These are phyloP conservation scores for Heteromurus nitidus DNA, from an alignment of 2,888 invertebrate species.

Conservation along the genomic window DNA sequence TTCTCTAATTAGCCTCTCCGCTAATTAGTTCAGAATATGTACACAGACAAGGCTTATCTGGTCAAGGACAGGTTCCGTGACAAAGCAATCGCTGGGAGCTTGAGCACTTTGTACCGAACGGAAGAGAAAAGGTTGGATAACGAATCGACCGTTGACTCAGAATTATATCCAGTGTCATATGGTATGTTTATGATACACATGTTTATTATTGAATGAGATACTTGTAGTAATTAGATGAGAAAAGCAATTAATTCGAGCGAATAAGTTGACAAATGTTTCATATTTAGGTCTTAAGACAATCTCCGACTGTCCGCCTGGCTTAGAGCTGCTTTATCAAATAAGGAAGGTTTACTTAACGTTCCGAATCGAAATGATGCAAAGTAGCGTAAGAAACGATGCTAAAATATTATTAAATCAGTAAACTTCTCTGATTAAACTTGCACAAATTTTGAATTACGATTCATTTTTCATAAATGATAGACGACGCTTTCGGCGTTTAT, in stretches of 20 bases:
- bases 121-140: background rate
- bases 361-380: constrained; percentile 27
- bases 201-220: too few relatives aligned
- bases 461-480: too few relatives aligned
- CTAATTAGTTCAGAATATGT: constrained; percentile 19
- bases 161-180: background rate
- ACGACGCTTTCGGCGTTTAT: constrained; percentile 40
- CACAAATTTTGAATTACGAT: too few relatives aligned
- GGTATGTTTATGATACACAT: too few relatives aligned
- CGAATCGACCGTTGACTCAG: constrained; percentile 3
- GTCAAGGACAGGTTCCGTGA: constrained; percentile 36
- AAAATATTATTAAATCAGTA: too few relatives aligned
- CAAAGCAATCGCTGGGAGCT: background rate
- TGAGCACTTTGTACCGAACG: constrained; percentile 19
- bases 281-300: constrained; percentile 41
- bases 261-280: too few relatives aligned
- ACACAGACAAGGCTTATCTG: constrained; percentile 43
- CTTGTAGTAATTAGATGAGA: too few relatives aligned
- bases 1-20: too few relatives aligned
- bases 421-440: too few relatives aligned
- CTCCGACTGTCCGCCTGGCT: constrained; percentile 21
- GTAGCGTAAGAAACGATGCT: too few relatives aligned
- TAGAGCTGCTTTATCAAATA: constrained; percentile 20
- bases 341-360: constrained; percentile 27
- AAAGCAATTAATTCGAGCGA: too few relatives aligned